Evolutionary conservation across 2,888 invertebrate genomes (phyloP), one percentile per base, ranked within the genome.

Genomic region (Muschampia plurimacula): DNA sequence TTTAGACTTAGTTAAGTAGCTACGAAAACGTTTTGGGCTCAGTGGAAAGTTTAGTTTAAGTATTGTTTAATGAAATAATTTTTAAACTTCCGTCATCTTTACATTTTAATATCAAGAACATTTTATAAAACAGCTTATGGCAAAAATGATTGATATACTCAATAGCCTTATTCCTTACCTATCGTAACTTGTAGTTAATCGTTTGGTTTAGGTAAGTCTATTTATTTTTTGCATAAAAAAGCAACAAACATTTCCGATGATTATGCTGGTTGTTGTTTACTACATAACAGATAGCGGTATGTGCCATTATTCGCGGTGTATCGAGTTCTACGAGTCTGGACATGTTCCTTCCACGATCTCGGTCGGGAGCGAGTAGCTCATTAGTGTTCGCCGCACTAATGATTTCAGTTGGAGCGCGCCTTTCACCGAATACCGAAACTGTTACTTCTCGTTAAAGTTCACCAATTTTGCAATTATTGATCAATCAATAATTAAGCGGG

Each of bases 371-470:
- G 87, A 89, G 89, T 80, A 88, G 86, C 89, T 92, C 91, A 89
- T 93, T 92, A 92, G 90, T 85, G 89, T 85, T 86, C 84, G 85
- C 84, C 86, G 84, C 86, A 83, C 88, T 92, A 91, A 92, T 92
- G 92, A 92, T 89, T 55, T 69, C 46, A 32, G 10, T 57, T 71
- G 64, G 55, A 68, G 52, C 49, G 41, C 52, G 32, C 67, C 72
- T 67, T 72, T 72, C 72, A 72, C 62, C 60, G 13, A 65, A 41
- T 46, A 44, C 46, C n/a, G 59, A 59, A n/a, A 22, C 36, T 57
- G 59, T 44, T 67, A 59, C 44, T 65, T 46, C 46, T 70, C 28
- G 28, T 55, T 55, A 55, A 44, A 70, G 28, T 32, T 52, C 41
- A 44, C 13, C 52, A 70, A 64, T 69, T 28, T 64, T 55, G 46